phyloP scores from a whole-genome alignment of 1,140 invertebrate genomes.

The Dendroctonus ponderosae region DNA sequence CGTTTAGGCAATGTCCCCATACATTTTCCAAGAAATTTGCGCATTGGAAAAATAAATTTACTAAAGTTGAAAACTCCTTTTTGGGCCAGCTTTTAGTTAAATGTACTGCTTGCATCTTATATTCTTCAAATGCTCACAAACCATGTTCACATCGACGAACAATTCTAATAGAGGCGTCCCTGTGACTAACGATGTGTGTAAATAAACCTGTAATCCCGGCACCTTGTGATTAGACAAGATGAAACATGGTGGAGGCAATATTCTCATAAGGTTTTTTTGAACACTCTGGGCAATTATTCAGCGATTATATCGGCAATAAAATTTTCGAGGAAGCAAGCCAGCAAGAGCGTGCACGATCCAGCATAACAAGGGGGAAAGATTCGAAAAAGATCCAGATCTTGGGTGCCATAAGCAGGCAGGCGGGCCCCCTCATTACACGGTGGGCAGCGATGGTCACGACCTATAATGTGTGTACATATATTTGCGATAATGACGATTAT shows the following conservation, averaged over 20 bases:
- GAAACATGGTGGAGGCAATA: slow-evolving; percentile 26
- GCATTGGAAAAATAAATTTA: too few species aligned
- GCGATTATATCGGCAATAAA: slow-evolving; percentile 33
- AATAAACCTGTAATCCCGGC: slow-evolving; percentile 28
- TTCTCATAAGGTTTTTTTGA: slow-evolving; percentile 32
- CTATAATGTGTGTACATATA: slow-evolving; percentile 52
- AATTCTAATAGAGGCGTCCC: neutral
- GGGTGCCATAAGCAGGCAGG: slow-evolving; percentile 37
- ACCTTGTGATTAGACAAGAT: slow-evolving; percentile 30
- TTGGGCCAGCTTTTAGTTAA: too few species aligned
- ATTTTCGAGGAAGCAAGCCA: slow-evolving; percentile 28
- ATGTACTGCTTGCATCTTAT: too few species aligned
- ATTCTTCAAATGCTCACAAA: too few species aligned
- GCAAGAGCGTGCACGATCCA: slow-evolving; percentile 30
- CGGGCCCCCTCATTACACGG: slow-evolving; percentile 50
- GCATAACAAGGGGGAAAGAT: slow-evolving; percentile 28
- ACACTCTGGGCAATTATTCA: slow-evolving; percentile 31
- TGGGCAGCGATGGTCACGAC: slow-evolving; percentile 51
- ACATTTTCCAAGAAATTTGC: too few species aligned
- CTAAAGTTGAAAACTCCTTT: too few species aligned
- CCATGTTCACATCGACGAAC: too few species aligned
- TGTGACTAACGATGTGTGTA: slow-evolving; percentile 1
- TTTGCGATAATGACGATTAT: slow-evolving; percentile 51
- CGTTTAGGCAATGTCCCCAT: too few species aligned
- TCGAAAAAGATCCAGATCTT: slow-evolving; percentile 37